Evolutionary conservation across 2,797 vertebrate genomes (phyloP).

Genomic region (Oreochromis mossambicus): DNA sequence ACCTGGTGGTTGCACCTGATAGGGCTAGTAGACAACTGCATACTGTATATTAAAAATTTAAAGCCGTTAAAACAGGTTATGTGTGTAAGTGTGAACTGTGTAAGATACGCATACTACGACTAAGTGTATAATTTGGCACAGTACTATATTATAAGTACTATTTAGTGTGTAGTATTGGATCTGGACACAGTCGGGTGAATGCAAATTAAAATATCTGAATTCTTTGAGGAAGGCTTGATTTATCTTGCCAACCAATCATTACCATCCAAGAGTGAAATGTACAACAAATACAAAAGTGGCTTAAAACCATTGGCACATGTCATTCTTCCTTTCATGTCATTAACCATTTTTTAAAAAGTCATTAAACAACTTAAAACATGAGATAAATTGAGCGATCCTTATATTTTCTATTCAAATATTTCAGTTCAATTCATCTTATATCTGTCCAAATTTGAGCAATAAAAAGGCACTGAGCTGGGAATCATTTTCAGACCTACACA

Average conservation of each 20-base stretch:
- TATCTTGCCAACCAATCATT: background rate
- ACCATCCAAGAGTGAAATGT: background rate
- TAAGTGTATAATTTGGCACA: slow-evolving; percentile 19
- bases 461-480: slow-evolving; percentile 71
- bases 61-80: slow-evolving; percentile 1
- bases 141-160: slow-evolving; percentile 32
- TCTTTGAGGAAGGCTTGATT: slow-evolving; percentile 32
- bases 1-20: slow-evolving; percentile 1
- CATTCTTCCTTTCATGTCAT: background rate
- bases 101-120: slow-evolving; percentile 27
- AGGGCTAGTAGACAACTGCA: background rate
- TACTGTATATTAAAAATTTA: background rate
- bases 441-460: slow-evolving; percentile 49
- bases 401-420: background rate
- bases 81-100: slow-evolving; percentile 18
- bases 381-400: slow-evolving; percentile 25
- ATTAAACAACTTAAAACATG: background rate
- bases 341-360: background rate
- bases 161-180: slow-evolving; percentile 33
- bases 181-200: slow-evolving; percentile 17
- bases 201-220: slow-evolving; percentile 25
- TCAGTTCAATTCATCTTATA: slow-evolving; percentile 12
- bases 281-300: background rate
- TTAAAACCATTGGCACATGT: slow-evolving; percentile 11
- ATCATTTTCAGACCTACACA: slow-evolving; percentile 46